Conservation (phyloP, 2,888 invertebrate genomes). For the Cheilosia grossa region DNA sequence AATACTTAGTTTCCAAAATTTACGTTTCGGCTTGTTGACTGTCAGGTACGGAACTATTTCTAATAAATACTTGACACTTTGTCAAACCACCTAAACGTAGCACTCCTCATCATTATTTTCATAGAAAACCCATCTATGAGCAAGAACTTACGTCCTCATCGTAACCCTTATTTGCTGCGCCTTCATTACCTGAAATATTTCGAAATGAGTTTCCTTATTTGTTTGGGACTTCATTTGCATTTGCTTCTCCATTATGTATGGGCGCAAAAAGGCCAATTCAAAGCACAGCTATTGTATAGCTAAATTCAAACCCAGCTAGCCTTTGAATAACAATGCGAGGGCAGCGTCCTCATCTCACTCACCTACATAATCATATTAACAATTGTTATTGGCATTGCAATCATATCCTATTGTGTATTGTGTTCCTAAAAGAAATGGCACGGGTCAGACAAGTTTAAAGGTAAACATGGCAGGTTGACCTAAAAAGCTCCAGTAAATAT, state of each 20-base stretch:
- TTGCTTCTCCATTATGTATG: not conserved
- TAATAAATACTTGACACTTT: too few relatives aligned
- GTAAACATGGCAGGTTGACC: too few relatives aligned
- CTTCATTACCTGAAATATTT: slow-evolving; percentile 2
- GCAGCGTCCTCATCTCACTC: not conserved
- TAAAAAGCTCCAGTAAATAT: too few relatives aligned
- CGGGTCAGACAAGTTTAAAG: too few relatives aligned
- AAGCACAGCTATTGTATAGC: not conserved
- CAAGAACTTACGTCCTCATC: not conserved
- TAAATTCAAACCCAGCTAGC: not conserved
- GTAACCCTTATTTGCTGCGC: not conserved
- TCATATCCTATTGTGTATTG: not conserved
- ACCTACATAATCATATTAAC: not conserved
- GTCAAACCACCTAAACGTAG: too few relatives aligned
- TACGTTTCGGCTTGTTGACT: too few relatives aligned
- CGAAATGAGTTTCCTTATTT: not conserved
- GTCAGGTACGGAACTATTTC: too few relatives aligned
- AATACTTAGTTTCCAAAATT: too few relatives aligned
- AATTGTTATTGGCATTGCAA: not conserved
- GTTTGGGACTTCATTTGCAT: not conserved
- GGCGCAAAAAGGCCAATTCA: not conserved
- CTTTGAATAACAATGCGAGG: not conserved
- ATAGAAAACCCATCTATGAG: not conserved
- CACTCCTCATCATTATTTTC: too few relatives aligned
- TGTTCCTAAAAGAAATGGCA: too few relatives aligned